A percentile compares a stretch with the other conserved stretches of the same genome.
Conservation (phyloP, 2,113 vertebrate species). For the Brachirus orientalis region DNA sequence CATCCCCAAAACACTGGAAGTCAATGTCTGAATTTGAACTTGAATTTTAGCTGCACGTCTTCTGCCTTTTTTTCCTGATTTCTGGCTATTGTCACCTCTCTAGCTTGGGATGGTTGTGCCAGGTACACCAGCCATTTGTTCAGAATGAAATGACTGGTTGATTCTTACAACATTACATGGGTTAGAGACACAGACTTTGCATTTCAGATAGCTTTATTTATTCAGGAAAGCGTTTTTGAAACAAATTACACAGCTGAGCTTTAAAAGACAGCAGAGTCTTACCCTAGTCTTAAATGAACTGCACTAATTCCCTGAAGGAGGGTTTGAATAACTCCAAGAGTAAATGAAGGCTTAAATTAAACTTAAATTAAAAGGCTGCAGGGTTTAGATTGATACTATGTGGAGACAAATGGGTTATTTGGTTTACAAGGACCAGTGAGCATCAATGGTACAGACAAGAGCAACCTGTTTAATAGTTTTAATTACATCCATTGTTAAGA, state of each 20-base stretch:
- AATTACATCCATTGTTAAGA: constrained; percentile 17
- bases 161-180: no score
- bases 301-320: neutral
- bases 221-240: no score
- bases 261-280: neutral
- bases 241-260: neutral
- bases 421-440: constrained; percentile 13
- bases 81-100: no score
- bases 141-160: no score
- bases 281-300: neutral
- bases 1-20: no score
- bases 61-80: no score
- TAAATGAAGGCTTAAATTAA: constrained; percentile 7
- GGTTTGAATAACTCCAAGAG: neutral
- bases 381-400: constrained; percentile 14
- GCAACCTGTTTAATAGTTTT: constrained; percentile 15
- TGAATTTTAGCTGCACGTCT: no score
- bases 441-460: constrained; percentile 6
- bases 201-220: no score
- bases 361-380: constrained; percentile 3
- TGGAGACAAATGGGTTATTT: constrained; percentile 18
- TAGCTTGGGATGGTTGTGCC: no score
- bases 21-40: no score
- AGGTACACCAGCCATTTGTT: no score
- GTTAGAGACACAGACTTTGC: no score